Evolutionary conservation across 1,140 invertebrate genomes (phyloP), one percentile per base, ranked within the genome.

Genomic region (Aphidius gifuensis): DNA sequence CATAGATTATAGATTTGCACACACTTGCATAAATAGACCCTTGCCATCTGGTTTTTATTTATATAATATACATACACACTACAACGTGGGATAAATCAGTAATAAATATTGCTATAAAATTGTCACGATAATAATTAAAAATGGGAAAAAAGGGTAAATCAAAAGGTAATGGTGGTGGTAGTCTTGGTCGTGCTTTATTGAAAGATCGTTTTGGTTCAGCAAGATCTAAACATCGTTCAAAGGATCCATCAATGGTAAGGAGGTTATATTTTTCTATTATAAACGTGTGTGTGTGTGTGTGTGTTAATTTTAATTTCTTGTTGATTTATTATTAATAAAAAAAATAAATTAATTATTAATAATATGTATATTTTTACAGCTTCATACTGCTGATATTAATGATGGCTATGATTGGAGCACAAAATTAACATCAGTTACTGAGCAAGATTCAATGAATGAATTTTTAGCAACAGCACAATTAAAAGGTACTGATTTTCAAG

Each of bases 391-490:
- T 42, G 93, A 96, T 71, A 77, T 97, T 1, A 85, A 91, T 72
- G 94, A 97, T 84, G 93, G 92, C 5, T 92, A 91, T 71, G 92
- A 96, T 57, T 96, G 92, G 92, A 90, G 89, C 50, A 79, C 96
- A 0, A 96, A 97, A 81, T 81, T 97, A 4, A 89, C 93, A 73
- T 98, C 96, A 0, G 91, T 98, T 0, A 99, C 96, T 1, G 96
- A 98, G 73, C 93, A 99, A 76, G 94, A 88, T 57, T 94, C 93
- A 21, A 88, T 99, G 62, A 92, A 98, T 82, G 97, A 99, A 69
- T 99, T 99, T 77, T 80, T 99, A 1, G 89, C 91, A 0, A 98
- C 92, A 2, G 96, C 96, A 6, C 89, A 97, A 78, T 79, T 99
- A 49, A 95, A 96, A 4, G 92, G 93, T 38, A 93, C 90, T 6